Evolutionary conservation across 2,888 invertebrate genomes (phyloP).

Genomic region (Eristalinus sepulchralis): DNA sequence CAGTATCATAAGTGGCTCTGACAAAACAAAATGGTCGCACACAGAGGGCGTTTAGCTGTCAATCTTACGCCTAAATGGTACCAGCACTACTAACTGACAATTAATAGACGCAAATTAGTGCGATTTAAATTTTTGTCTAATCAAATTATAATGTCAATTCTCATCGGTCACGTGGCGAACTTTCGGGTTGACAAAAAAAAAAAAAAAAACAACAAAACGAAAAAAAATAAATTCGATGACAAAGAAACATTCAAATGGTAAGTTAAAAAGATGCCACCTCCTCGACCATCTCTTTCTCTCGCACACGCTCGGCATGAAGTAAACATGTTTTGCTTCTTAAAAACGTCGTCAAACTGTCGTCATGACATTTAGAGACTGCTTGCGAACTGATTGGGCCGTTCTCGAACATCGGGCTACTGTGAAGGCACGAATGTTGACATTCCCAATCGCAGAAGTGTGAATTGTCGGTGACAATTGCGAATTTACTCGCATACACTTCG

Average conservation of each 20-base stretch:
- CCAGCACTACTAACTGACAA: constrained; percentile 2
- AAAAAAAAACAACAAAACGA: neutral
- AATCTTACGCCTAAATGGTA: neutral
- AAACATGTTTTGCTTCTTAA: neutral
- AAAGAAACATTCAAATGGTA: neutral
- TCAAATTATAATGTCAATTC: constrained; percentile 16
- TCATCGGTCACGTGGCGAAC: constrained; percentile 18
- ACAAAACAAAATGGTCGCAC: neutral
- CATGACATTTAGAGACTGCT: constrained; percentile 4
- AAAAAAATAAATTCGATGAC: neutral
- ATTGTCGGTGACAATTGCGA: constrained; percentile 7
- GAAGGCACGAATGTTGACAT: constrained; percentile 18
- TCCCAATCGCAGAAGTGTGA: constrained; percentile 8
- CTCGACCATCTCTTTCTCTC: neutral
- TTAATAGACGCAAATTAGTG: constrained; percentile 16
- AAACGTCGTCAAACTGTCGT: neutral
- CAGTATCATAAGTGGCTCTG: neutral
- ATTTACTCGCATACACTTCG: constrained; percentile 1
- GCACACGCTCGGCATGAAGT: neutral
- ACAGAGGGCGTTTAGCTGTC: neutral
- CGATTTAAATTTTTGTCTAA: constrained; percentile 1
- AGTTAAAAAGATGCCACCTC: neutral
- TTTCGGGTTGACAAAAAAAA: neutral
- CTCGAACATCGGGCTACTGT: neutral
- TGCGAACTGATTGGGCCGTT: constrained; percentile 2